Evolutionary conservation across 2,797 vertebrate genomes (phyloP), one percentile per base, ranked within the genome.

Genomic region (Typhlichthys eigenmanni): DNA sequence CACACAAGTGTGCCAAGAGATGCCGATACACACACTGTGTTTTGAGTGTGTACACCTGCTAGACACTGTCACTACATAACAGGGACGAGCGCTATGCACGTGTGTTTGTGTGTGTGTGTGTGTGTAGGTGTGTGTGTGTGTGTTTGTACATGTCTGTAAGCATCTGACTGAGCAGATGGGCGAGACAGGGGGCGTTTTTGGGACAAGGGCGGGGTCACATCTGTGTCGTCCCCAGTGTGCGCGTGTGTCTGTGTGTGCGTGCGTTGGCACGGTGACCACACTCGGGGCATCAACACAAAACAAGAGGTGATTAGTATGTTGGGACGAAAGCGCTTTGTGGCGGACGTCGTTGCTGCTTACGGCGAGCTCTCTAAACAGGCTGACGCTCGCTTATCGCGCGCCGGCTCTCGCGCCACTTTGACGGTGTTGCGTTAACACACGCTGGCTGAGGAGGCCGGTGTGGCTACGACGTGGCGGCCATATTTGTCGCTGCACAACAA

Each of bases 121-220:
- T 38, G 12, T 1, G 16, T n/a, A n/a, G 16, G 16, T 47, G 17
- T 57, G 47, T 52, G 55, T 19, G 65, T 75, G 66, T 5, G 57
- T 71, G 65, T 58, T 59, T 62, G 38, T 59, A 72, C 19, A 56
- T 49, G 54, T 64, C 71, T 55, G 69, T 38, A 65, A 64, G 82
- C 65, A 83, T 80, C 74, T 84, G 78, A 86, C 65, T 64, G 80
- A 85, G 81, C 83, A 86, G 87, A 87, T 87, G 83, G 84, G 72
- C 66, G 71, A 69, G 75, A 72, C 71, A 67, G 80, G 75, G 85
- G 81, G 78, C 69, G 69, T 79, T 83, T 80, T 66, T 63, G 72
- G 80, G 82, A 85, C 80, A 74, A 76, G 84, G 80, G 85, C 73
- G 72, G 81, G 83, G 82, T 87, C 86, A 87, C 85, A 85, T 87